Evolutionary conservation across 2,113 vertebrate genomes (phyloP), one percentile per base, ranked within the genome.

Genomic region (Aspiorhynchus laticeps): DNA sequence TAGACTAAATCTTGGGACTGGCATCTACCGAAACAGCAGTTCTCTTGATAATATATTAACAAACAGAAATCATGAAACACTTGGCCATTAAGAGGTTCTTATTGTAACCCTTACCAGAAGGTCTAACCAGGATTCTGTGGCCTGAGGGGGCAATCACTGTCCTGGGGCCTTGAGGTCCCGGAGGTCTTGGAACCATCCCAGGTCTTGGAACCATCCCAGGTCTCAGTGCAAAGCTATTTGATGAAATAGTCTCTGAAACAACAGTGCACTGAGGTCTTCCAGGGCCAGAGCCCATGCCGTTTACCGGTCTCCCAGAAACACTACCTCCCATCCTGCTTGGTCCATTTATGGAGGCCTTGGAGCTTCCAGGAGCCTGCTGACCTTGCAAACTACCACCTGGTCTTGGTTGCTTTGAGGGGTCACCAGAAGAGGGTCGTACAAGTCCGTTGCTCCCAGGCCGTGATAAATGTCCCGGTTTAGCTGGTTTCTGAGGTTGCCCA

Each of bases 211-310:
- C 91, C 73, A 86, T 90, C 79, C 95, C 95, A 51, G 94, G 95
- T 87, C 92, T 94, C 0, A 93, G 92, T 75, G 95, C 91, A 21
- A 98, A 93, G 92, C 97, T 97, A 93, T 98, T 99, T 12, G 97
- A 97, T 85, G 97, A 99, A 90, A 99, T 98, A 15, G 98, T 99
- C 94, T 99, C 98, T 0, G 98, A 96, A 59, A 99, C 96, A 9
- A 99, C 97, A 87, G 98, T 99, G 89, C 98, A 99, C 82, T 93
- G 96, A 4, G 97, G 96, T 93, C 92, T 94, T 21, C 90, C 96
- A 41, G 95, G 91, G 31, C 94, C 96, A 0, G 91, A 12, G 17
- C 88, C 93, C 19, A 91, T 85, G 88, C 48, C 90, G 87, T 91
- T 91, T 46, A 75, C n/a, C 5, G 93, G 92, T 17, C 92, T 76